A percentile compares a stretch with the other conserved stretches of the same genome.
Evolutionary conservation across 2,113 vertebrate genomes (phyloP).

Genomic region (Epinephelus lanceolatus): DNA sequence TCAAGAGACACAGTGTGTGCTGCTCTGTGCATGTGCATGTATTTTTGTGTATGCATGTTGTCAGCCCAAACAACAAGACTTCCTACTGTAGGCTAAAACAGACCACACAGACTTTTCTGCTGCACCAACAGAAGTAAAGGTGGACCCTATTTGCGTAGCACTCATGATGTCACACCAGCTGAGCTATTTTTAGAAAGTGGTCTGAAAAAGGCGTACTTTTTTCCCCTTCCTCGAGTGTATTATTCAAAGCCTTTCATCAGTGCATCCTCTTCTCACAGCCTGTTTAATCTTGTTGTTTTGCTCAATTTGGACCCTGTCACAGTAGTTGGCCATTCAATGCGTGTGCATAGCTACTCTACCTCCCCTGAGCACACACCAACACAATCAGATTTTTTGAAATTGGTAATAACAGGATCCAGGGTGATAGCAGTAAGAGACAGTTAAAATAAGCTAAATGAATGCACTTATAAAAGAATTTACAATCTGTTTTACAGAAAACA

Average conservation of each 20-base stretch:
- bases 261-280: constrained; percentile 21
- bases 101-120: constrained; percentile 40
- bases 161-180: constrained; percentile 78
- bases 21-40: constrained; percentile 4
- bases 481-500: not conserved
- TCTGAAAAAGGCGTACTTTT: constrained; percentile 47
- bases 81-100: constrained; percentile 16
- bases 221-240: constrained; percentile 34
- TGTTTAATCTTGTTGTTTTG: constrained; percentile 39
- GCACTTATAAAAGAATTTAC: constrained; percentile 10
- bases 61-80: constrained; percentile 11
- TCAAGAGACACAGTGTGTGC: not conserved
- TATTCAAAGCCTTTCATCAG: constrained; percentile 46
- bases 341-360: not conserved
- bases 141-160: constrained; percentile 60
- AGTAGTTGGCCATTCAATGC: not conserved
- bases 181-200: constrained; percentile 79
- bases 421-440: not conserved
- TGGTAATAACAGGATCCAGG: not conserved
- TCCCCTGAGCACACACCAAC: not conserved
- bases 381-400: not conserved
- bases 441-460: not conserved
- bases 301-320: constrained; percentile 29
- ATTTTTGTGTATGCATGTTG: not conserved
- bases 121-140: constrained; percentile 58